phyloP scores from a whole-genome alignment of 1,140 invertebrate species.

The Achatina immaculata region DNA sequence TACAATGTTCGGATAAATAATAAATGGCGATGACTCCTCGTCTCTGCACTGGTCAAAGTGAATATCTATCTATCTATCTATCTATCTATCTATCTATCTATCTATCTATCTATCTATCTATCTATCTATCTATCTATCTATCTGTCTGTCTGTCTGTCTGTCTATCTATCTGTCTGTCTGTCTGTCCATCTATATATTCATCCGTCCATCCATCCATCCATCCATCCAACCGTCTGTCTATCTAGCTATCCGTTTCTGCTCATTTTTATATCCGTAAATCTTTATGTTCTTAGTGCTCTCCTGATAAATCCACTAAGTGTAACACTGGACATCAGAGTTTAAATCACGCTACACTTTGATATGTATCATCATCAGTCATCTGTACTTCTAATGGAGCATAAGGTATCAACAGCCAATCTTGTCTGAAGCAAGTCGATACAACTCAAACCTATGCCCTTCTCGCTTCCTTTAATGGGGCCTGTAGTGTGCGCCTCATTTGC shows the following conservation, averaged over 20 bases:
- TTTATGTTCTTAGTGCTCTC: not conserved
- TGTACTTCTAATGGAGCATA: no score
- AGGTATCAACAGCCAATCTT: no score
- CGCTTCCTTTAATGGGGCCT: no score
- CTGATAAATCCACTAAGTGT: not conserved
- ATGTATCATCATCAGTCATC: no score
- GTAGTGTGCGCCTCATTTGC: no score
- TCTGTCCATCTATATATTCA: conserved; percentile 17
- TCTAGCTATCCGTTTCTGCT: conserved; percentile 11
- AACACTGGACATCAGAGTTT: no score
- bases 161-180: not conserved
- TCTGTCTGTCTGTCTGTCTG: conserved; percentile 18
- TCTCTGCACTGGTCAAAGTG: not conserved
- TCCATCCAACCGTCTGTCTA: not conserved
- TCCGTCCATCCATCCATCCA: conserved; percentile 15
- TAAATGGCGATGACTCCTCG: no score
- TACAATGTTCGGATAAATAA: no score
- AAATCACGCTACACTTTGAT: no score
- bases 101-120: conserved; percentile 27
- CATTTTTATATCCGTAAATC: not conserved
- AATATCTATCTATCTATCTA: not conserved
- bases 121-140: conserved; percentile 29
- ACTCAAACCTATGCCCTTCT: no score
- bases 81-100: conserved; percentile 21
- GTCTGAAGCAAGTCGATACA: no score